Evolutionary conservation across 2,888 invertebrate species (phyloP), one percentile per base, ranked within the genome.

Genomic region (Caradrina clavipalpis): DNA sequence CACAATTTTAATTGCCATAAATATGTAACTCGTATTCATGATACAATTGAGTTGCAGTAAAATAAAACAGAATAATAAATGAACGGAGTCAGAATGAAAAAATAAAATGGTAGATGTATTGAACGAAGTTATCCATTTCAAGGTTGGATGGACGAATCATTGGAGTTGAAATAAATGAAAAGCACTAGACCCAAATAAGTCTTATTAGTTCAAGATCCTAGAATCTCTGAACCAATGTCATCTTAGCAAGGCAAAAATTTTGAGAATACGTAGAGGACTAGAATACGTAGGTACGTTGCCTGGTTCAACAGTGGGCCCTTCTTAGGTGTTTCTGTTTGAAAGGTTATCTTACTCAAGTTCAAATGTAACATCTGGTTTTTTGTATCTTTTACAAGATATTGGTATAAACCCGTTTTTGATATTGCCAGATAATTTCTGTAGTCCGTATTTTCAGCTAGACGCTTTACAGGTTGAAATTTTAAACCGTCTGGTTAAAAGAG

Each of bases 1-100:
- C 31, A 61, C 53, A 74, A 54, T 61, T 75, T 80, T 75, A 68
- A 75, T 80, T 75, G 60, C 19, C 19, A 67, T 75, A 53, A 61
- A 76, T 74, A 74, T 62, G 58, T 47, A 75, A 61, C 50, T 54
- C 22, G 17, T 47, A 67, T 61, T 50, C 55, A 53, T 60, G 26
- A 22, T 60, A 26, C 21, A 58, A 80, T 59, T 69, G 61, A 74
- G 51, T 50, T 50, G 35, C 5, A 53, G n/a, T 19, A 17, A 60
- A 71, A 57, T 49, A 51, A 72, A 78, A 60, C 21, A 56, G 50
- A 72, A 22, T 19, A 56, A 49, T 22, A 42, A 76, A 56, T 60
- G n/a, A 4, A 31, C 7, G 19, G 19, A 22, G 1, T 21, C 7
- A 19, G 2, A 21, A 39, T 31, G 22, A 11, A 49, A n/a, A 72